Percentiles rank a stretch among this genome's conserved stretches.
phyloP scores from a whole-genome alignment of 1,140 invertebrate genomes.

The Metaphire vulgaris region DNA sequence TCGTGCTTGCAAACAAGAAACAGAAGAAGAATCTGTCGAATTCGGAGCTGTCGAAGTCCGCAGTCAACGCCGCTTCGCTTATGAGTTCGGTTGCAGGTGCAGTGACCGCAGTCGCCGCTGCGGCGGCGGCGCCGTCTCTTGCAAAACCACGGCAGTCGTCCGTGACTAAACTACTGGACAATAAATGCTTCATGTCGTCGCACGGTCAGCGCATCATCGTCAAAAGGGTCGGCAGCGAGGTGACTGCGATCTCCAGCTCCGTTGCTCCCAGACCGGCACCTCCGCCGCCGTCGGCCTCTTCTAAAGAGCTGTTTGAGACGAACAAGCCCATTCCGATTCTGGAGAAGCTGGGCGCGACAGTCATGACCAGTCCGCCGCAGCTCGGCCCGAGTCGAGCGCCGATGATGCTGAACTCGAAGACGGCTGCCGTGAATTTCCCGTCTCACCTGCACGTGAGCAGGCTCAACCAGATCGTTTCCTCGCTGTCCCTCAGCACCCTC shows the following conservation, averaged over 20 bases:
- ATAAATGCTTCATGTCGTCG: neutral
- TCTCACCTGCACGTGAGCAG: neutral
- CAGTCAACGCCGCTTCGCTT: no score
- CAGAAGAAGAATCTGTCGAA: constrained; percentile 3
- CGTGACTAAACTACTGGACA: neutral
- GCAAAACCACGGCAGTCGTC: neutral
- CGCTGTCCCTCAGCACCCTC: neutral
- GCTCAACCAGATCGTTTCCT: neutral
- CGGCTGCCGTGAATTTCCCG: neutral
- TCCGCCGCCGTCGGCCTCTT: neutral
- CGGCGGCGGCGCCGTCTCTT: neutral
- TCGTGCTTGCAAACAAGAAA: constrained; percentile 15
- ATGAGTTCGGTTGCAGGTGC: no score
- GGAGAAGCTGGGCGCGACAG: constrained; percentile 7
- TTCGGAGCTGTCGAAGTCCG: no score
- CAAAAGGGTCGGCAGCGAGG: neutral
- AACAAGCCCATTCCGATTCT: constrained; percentile 13
- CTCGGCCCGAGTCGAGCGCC: neutral
- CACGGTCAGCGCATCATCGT: neutral
- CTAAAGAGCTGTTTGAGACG: neutral
- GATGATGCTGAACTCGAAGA: neutral
- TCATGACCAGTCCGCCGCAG: neutral
- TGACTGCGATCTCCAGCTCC: neutral
- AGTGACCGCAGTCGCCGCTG: neutral
- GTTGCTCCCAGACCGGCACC: neutral